A percentile compares a stretch with the other conserved stretches of the same genome.
These are phyloP conservation scores for Trigoniulus corallinus DNA, from an alignment of 1,140 invertebrate genomes.

Conservation along the genomic window DNA sequence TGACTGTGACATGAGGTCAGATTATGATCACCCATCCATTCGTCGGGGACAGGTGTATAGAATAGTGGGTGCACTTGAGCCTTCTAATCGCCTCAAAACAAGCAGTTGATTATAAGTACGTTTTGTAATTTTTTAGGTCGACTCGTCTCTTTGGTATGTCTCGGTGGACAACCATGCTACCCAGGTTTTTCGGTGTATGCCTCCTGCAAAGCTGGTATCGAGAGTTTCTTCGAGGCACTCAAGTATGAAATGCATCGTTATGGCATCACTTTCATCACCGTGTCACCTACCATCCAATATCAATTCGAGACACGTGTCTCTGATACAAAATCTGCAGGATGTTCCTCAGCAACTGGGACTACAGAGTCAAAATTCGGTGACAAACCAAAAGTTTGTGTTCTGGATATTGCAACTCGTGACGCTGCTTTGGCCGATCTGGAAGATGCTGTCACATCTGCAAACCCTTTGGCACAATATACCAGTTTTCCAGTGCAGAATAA, in stretches of 20 bases:
- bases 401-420: neutral
- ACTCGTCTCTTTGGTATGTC: constrained; percentile 23
- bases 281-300: neutral
- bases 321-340: neutral
- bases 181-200: constrained; percentile 56
- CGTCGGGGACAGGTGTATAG: too few relatives aligned
- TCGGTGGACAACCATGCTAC: constrained; percentile 41
- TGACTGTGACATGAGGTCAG: too few relatives aligned
- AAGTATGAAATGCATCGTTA: constrained; percentile 10
- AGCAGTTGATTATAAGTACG: neutral
- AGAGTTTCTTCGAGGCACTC: constrained; percentile 49
- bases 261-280: neutral
- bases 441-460: neutral
- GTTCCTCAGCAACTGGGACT: neutral
- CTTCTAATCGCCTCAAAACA: too few relatives aligned
- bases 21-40: too few relatives aligned
- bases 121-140: constrained; percentile 17
- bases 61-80: too few relatives aligned
- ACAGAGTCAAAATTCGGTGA: neutral
- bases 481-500: neutral
- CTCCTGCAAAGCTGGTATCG: constrained; percentile 57
- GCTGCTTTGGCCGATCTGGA: constrained; percentile 1
- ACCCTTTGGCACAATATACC: neutral
- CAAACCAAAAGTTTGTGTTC: neutral
- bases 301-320: neutral